A percentile compares a stretch with the other conserved stretches of the same genome.
phyloP scores from a whole-genome alignment of 2,888 invertebrate genomes.

The Autographa pulchrina region DNA sequence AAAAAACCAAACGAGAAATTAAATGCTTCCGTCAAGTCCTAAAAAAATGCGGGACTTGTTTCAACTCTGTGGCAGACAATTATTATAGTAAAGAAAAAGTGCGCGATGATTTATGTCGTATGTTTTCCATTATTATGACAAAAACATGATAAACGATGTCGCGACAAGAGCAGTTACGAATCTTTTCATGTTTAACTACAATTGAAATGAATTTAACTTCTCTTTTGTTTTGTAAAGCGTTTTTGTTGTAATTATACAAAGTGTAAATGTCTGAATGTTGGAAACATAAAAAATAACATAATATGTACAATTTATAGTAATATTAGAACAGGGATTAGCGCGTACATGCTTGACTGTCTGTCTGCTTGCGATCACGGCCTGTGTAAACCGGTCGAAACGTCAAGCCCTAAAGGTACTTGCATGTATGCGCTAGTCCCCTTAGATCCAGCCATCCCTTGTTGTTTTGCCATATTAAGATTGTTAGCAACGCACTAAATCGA shows the following conservation, averaged over 20 bases:
- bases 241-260: neutral
- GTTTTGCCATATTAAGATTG: too few relatives aligned
- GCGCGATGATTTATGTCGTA: slow-evolving; percentile 21
- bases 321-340: too few relatives aligned
- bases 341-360: too few relatives aligned
- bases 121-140: slow-evolving; percentile 19
- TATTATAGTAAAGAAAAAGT: slow-evolving; percentile 20
- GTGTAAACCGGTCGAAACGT: too few relatives aligned
- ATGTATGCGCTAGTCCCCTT: too few relatives aligned
- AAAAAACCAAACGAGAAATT: neutral
- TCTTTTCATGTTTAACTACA: slow-evolving; percentile 6
- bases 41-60: slow-evolving; percentile 13
- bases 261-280: too few relatives aligned
- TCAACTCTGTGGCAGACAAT: slow-evolving; percentile 24
- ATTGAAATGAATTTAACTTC: neutral
- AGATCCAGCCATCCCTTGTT: too few relatives aligned
- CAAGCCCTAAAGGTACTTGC: too few relatives aligned
- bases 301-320: too few relatives aligned
- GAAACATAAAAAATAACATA: too few relatives aligned
- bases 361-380: too few relatives aligned
- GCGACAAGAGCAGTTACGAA: slow-evolving; percentile 9
- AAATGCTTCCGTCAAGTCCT: neutral
- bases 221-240: neutral
- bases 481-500: too few relatives aligned
- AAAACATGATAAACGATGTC: slow-evolving; percentile 31